These are phyloP conservation scores for Rachycentron canadum DNA, from an alignment of 2,797 vertebrate species.

Conservation along the genomic window DNA sequence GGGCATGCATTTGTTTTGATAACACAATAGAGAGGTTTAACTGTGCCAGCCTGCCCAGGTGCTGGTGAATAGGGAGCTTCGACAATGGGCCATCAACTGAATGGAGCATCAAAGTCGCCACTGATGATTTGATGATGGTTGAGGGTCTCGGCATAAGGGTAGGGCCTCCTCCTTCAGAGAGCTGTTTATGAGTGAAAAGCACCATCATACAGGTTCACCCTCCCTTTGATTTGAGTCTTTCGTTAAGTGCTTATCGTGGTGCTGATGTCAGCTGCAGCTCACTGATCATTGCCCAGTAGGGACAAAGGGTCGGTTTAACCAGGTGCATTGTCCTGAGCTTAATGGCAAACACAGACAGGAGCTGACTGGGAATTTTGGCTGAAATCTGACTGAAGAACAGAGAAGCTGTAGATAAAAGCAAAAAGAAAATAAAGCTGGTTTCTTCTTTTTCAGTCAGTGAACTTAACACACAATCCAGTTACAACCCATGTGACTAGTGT, in stretches of 20 bases:
- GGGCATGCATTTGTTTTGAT: slow-evolving; percentile 68
- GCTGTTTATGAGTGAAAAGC: slow-evolving; percentile 53
- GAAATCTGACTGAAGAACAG: slow-evolving; percentile 57
- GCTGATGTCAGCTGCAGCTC: slow-evolving; percentile 69
- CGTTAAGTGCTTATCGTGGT: slow-evolving; percentile 59
- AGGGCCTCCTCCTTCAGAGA: slow-evolving; percentile 74
- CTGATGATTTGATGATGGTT: slow-evolving; percentile 72
- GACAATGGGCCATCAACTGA: slow-evolving; percentile 74
- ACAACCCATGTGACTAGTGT: slow-evolving; percentile 28
- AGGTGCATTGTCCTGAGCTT: slow-evolving; percentile 64
- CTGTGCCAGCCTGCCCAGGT: slow-evolving; percentile 66
- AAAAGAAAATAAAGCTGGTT: slow-evolving; percentile 38
- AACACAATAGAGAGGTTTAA: slow-evolving; percentile 54
- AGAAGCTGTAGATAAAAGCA: slow-evolving; percentile 59
- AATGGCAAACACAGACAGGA: slow-evolving; percentile 59
- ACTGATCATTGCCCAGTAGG: slow-evolving; percentile 51
- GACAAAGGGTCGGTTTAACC: slow-evolving; percentile 67
- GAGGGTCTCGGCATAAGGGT: slow-evolving; percentile 74
- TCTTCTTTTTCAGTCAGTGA: slow-evolving; percentile 28
- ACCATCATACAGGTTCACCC: slow-evolving; percentile 65
- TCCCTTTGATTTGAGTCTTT: slow-evolving; percentile 71
- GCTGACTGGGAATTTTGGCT: slow-evolving; percentile 57
- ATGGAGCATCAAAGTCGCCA: slow-evolving; percentile 73
- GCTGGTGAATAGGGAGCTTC: slow-evolving; percentile 59
- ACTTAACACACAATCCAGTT: slow-evolving; percentile 46